phyloP scores from a whole-genome alignment of 2,797 vertebrate species.

The Alcedo atthis region DNA sequence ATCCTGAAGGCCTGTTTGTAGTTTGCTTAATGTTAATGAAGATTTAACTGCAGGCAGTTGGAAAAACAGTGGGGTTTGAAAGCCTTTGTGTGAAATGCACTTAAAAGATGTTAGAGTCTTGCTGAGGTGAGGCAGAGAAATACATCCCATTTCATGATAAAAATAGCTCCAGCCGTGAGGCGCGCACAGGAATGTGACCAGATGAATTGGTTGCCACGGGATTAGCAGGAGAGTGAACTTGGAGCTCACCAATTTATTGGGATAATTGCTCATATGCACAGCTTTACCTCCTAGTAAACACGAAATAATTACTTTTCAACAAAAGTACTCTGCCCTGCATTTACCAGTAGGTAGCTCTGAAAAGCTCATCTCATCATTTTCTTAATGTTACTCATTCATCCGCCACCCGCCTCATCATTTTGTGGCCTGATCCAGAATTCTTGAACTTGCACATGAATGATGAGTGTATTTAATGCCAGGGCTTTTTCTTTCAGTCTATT shows the following conservation, averaged over 20 bases:
- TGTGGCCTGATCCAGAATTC: background rate
- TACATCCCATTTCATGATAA: background rate
- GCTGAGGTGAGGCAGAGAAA: slow-evolving; percentile 32
- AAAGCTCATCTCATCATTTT: slow-evolving; percentile 3
- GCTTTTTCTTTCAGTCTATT: background rate
- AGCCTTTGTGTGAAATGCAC: background rate
- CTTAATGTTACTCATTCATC: background rate
- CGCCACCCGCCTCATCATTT: background rate
- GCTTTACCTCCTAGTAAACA: background rate
- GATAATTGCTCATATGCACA: slow-evolving; percentile 3
- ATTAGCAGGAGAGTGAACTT: background rate
- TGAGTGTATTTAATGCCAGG: background rate
- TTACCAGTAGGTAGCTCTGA: background rate
- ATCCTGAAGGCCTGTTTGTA: background rate
- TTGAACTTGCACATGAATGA: background rate
- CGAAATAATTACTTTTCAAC: background rate
- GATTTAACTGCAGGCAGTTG: background rate
- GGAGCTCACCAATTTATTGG: background rate
- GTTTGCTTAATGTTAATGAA: slow-evolving; percentile 18
- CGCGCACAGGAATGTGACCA: background rate
- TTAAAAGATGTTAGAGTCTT: background rate
- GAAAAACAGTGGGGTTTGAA: slow-evolving; percentile 26
- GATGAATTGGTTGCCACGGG: background rate
- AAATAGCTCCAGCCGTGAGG: slow-evolving; percentile 13
- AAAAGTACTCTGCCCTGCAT: background rate